A percentile compares a stretch with the other conserved stretches of the same genome.
phyloP scores from a whole-genome alignment of 2,797 vertebrate species.

The Fistularia tabacaria region DNA sequence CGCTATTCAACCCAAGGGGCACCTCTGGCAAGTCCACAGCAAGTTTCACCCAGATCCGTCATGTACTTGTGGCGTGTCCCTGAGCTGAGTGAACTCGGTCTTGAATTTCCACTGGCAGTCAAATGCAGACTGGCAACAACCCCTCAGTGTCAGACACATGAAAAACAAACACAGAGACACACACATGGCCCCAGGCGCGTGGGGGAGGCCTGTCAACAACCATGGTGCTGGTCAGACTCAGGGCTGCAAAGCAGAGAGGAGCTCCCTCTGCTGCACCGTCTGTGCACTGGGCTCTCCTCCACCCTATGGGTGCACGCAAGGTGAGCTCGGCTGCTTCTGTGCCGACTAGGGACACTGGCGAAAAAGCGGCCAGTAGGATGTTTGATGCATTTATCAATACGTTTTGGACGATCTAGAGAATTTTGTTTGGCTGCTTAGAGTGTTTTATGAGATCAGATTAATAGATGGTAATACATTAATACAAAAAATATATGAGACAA shows the following conservation, averaged over 20 bases:
- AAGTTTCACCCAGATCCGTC: constrained; percentile 32
- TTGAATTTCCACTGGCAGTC: constrained; percentile 52
- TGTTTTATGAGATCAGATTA: too few relatives aligned
- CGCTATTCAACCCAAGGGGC: constrained; percentile 9
- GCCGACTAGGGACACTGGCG: too few relatives aligned
- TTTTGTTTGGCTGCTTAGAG: too few relatives aligned
- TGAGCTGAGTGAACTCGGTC: constrained; percentile 33
- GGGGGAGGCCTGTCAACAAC: constrained; percentile 54
- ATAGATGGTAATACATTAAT: too few relatives aligned
- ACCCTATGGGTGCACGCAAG: constrained; percentile 32
- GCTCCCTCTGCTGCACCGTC: constrained; percentile 78
- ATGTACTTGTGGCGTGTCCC: constrained; percentile 20
- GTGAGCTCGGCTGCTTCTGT: constrained; percentile 40
- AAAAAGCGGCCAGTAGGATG: too few relatives aligned
- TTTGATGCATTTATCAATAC: too few relatives aligned
- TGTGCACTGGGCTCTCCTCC: constrained; percentile 57
- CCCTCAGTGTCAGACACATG: constrained; percentile 50
- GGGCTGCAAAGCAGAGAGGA: constrained; percentile 54
- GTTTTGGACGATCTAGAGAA: too few relatives aligned
- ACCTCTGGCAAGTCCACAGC: constrained; percentile 19
- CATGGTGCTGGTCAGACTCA: constrained; percentile 47
- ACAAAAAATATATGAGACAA: too few relatives aligned
- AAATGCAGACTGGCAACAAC: constrained; percentile 47
- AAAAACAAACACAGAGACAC: constrained; percentile 47
- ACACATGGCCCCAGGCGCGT: constrained; percentile 42